Conservation (phyloP, 2,888 invertebrate species). For the Hoplodrina ambigua region DNA sequence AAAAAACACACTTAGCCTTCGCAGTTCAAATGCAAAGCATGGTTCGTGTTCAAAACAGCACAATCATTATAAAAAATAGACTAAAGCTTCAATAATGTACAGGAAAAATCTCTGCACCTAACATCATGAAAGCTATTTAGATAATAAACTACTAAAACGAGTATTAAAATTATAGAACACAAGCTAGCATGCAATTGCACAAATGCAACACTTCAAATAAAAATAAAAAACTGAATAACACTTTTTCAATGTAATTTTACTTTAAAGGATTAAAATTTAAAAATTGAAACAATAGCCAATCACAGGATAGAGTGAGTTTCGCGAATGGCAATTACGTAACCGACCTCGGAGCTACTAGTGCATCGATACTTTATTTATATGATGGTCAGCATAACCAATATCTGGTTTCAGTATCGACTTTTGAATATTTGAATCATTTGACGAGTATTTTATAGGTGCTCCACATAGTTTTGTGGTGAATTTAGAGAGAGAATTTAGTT, state of each 20-base stretch:
- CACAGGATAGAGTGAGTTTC: slow-evolving; percentile 17
- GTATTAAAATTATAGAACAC: slow-evolving; percentile 20
- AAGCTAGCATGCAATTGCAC: slow-evolving; percentile 45
- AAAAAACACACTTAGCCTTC: slow-evolving; percentile 18
- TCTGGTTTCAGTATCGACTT: slow-evolving; percentile 44
- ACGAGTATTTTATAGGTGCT: slow-evolving; percentile 15
- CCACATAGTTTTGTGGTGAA: slow-evolving; percentile 14
- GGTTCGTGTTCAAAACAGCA: slow-evolving; percentile 16
- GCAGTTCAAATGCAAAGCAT: slow-evolving; percentile 35
- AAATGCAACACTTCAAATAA: slow-evolving; percentile 13
- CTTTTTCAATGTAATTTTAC: slow-evolving; percentile 11
- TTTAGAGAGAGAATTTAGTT: neutral
- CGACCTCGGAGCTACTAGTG: slow-evolving; percentile 15
- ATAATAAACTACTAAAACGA: slow-evolving; percentile 17
- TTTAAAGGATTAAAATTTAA: slow-evolving; percentile 20
- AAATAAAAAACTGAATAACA: slow-evolving; percentile 15
- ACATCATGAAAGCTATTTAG: slow-evolving; percentile 23
- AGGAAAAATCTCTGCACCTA: slow-evolving; percentile 37
- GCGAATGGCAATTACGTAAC: slow-evolving; percentile 37
- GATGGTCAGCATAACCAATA: slow-evolving; percentile 47
- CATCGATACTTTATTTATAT: slow-evolving; percentile 45
- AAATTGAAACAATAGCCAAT: slow-evolving; percentile 38
- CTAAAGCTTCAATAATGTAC: slow-evolving; percentile 13
- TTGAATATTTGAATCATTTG: slow-evolving; percentile 48
- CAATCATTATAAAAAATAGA: slow-evolving; percentile 15